phyloP scores from a whole-genome alignment of 2,888 invertebrate genomes.

The Drosophila borealis region DNA sequence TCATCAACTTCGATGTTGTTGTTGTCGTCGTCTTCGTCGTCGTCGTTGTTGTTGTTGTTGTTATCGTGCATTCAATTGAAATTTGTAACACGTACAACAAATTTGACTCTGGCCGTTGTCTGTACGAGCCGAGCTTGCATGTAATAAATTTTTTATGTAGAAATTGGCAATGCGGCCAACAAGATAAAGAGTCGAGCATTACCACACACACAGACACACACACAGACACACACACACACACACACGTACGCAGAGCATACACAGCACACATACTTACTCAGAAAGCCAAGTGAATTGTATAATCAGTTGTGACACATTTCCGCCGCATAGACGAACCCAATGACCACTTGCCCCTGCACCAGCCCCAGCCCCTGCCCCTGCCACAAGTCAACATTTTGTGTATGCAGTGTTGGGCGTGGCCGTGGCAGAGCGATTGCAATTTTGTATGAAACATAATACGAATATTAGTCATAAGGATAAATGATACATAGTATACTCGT shows the following conservation, averaged over 20 bases:
- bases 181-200: constrained; percentile 26
- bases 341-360: constrained; percentile 23
- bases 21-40: constrained; percentile 37
- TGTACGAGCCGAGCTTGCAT: constrained; percentile 28
- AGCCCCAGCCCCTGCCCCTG: not conserved
- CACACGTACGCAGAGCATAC: not conserved
- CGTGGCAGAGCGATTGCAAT: constrained; percentile 30
- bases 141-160: constrained; percentile 69
- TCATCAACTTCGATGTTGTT: constrained; percentile 22
- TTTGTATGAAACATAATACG: constrained; percentile 56
- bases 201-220: not conserved
- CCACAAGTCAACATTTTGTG: constrained; percentile 16
- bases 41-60: constrained; percentile 28
- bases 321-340: constrained; percentile 48
- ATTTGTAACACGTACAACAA: constrained; percentile 73
- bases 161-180: constrained; percentile 62
- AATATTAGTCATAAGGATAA: constrained; percentile 69
- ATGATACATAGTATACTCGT: constrained; percentile 35
- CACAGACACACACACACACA: constrained; percentile 1
- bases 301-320: constrained; percentile 75
- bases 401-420: constrained; percentile 33
- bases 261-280: constrained; percentile 16
- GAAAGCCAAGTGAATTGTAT: constrained; percentile 66
- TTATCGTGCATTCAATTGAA: constrained; percentile 65
- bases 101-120: constrained; percentile 57